These are phyloP conservation scores for Chloropsis cyanopogon DNA, from an alignment of 2,113 vertebrate species.

Conservation along the genomic window DNA sequence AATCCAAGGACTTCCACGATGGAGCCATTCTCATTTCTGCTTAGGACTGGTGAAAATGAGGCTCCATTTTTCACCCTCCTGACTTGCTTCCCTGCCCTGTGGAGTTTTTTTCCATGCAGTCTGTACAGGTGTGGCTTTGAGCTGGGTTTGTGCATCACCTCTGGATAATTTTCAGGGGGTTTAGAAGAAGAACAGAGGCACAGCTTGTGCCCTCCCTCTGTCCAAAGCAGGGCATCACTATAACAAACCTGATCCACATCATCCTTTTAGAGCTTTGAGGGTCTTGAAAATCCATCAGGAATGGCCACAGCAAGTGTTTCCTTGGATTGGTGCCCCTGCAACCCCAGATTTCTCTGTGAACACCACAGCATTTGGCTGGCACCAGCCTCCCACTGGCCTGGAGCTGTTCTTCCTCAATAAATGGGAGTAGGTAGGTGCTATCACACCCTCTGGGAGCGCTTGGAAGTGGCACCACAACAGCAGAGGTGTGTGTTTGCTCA, in stretches of 20 bases:
- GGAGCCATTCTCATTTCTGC: background rate
- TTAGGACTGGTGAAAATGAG: background rate
- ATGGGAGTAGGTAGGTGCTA: constrained; percentile 21
- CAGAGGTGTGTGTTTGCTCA: constrained; percentile 49
- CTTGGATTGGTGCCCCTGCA: background rate
- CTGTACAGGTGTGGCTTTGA: background rate
- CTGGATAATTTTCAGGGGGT: background rate
- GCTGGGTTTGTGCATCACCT: background rate
- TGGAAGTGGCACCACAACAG: background rate
- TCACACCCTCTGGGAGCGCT: background rate
- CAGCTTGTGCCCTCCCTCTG: background rate
- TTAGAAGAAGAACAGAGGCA: background rate
- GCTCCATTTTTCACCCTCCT: background rate
- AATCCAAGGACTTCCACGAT: background rate
- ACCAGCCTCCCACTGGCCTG: constrained; percentile 1
- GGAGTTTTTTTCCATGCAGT: background rate
- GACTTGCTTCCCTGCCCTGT: background rate
- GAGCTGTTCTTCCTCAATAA: background rate
- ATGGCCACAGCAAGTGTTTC: fast-evolving
- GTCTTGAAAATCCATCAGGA: background rate
- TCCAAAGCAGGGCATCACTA: fast-evolving
- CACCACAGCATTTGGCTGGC: background rate
- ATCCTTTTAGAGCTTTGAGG: background rate
- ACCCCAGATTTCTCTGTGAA: background rate
- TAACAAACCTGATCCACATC: fast-evolving